Base-by-base conservation (phyloP, 2,797 vertebrate species). In the Sarcoramphus papa region DNA sequence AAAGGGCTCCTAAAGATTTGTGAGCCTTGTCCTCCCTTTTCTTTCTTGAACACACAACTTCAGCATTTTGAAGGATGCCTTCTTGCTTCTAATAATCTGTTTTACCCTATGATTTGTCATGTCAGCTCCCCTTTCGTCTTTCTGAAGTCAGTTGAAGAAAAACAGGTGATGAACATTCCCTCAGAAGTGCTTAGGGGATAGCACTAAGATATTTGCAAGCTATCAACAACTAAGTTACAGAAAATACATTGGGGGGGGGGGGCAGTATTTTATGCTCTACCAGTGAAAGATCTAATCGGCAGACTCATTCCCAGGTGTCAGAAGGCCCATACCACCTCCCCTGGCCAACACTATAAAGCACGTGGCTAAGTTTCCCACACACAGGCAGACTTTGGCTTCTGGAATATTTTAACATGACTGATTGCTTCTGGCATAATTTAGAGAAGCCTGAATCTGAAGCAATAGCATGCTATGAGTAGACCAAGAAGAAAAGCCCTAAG, bases 11-110 rank as follows among this genome's bases (percentile, higher is more conserved):
- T 84, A 88, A 96, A 96, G 92, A 96, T 96, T 90, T 97, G 95
- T 94, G 95, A 95, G 94, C 82, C 94, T 94, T 92, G 94, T 94
- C 91, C 96, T 96, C 95, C 92, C 95, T 96, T 95, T 93, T 95
- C 87, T 83, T 92, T 96, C 91, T 65, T 63, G 75, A 95, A 51
- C 54, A 69, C 59, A 72, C 62, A 91, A 88, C 72, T 93, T 84
- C 68, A 92, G 65, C 69, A 73, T 78, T 79, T 94, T 96, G 91
- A 96, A 96, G 65, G 88, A 95, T 93, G 85, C 35, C 57, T 88
- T 70, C 91, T 96, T 96, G 64, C 88, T 93, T 91, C 81, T 87
- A 93, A 94, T 89, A 96, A 95, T 88, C 88, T 78, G 51, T 8
- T 95, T 88, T 60, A 88, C 76, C 73, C 62, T 81, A 65, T 62